These are phyloP conservation scores for Schizopygopsis pylzovi DNA, from an alignment of 2,797 vertebrate species.

Conservation along the genomic window DNA sequence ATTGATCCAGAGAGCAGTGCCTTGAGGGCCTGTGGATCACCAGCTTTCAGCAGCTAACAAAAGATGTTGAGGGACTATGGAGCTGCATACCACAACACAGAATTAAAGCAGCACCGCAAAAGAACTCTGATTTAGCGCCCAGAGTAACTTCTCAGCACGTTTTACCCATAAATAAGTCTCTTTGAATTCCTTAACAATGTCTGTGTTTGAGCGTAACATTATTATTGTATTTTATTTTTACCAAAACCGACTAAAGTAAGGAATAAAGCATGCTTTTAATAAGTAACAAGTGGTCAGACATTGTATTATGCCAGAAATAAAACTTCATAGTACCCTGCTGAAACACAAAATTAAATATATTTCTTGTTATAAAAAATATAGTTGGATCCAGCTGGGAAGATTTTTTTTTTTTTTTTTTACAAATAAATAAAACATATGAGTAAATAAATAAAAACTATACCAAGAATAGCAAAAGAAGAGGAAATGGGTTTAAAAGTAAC, in stretches of 20 bases:
- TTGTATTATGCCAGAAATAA: not conserved
- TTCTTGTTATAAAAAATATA: not conserved
- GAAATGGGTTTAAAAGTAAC: not conserved
- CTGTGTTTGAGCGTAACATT: not conserved
- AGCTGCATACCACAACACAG: slow-evolving; percentile 69
- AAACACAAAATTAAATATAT: not conserved
- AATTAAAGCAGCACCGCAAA: slow-evolving; percentile 46
- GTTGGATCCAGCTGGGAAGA: not conserved
- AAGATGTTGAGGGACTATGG: slow-evolving; percentile 75
- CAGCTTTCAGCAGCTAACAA: slow-evolving; percentile 78
- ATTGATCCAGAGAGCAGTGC: slow-evolving; percentile 80
- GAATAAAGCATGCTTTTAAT: slow-evolving; percentile 1
- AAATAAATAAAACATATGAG: not conserved
- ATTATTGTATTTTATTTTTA: not conserved
- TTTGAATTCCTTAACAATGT: slow-evolving; percentile 10
- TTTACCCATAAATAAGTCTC: slow-evolving; percentile 26
- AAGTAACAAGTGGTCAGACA: slow-evolving; percentile 10
- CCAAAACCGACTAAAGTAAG: not conserved
- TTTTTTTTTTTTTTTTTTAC: not conserved
- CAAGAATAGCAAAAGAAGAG: not conserved
- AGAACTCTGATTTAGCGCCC: slow-evolving; percentile 43
- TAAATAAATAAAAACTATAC: not conserved
- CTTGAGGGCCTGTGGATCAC: slow-evolving; percentile 75
- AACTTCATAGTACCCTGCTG: not conserved
- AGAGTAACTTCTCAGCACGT: slow-evolving; percentile 11